phyloP scores from a whole-genome alignment of 2,797 vertebrate species.

The Diplodus puntazzo region DNA sequence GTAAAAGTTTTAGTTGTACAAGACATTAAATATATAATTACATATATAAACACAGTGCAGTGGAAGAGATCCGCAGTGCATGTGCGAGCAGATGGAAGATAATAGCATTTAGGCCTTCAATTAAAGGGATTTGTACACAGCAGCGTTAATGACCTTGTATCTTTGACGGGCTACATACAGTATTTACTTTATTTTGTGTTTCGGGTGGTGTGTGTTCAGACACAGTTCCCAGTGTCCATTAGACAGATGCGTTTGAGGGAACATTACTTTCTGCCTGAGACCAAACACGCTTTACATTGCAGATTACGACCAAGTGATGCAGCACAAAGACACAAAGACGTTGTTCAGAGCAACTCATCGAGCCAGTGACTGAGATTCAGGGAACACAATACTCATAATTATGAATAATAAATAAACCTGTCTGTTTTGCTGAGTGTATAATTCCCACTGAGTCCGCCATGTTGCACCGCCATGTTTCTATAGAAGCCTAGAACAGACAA shows the following conservation, averaged over 20 bases:
- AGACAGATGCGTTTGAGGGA: constrained; percentile 46
- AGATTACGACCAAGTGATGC: neutral
- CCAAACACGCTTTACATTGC: constrained; percentile 21
- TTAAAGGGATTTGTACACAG: constrained; percentile 76
- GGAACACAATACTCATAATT: too few species aligned
- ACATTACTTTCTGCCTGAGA: constrained; percentile 37
- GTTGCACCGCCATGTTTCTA: too few species aligned
- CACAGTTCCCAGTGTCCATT: constrained; percentile 34
- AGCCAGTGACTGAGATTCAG: neutral
- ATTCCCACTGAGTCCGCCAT: too few species aligned
- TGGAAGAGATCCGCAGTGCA: constrained; percentile 12
- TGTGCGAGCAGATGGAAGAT: constrained; percentile 74
- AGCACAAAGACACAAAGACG: neutral
- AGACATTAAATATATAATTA: neutral
- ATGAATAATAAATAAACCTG: too few species aligned
- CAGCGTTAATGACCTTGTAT: constrained; percentile 62
- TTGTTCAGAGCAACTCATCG: neutral
- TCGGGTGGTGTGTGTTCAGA: neutral
- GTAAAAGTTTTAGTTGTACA: neutral
- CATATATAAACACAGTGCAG: neutral
- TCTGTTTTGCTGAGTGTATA: too few species aligned
- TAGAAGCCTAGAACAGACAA: too few species aligned
- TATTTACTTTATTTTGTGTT: constrained; percentile 29
- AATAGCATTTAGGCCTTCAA: constrained; percentile 75
- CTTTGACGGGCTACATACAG: constrained; percentile 48